Conservation (phyloP, 2,797 vertebrate genomes). For the Agapornis canus region DNA sequence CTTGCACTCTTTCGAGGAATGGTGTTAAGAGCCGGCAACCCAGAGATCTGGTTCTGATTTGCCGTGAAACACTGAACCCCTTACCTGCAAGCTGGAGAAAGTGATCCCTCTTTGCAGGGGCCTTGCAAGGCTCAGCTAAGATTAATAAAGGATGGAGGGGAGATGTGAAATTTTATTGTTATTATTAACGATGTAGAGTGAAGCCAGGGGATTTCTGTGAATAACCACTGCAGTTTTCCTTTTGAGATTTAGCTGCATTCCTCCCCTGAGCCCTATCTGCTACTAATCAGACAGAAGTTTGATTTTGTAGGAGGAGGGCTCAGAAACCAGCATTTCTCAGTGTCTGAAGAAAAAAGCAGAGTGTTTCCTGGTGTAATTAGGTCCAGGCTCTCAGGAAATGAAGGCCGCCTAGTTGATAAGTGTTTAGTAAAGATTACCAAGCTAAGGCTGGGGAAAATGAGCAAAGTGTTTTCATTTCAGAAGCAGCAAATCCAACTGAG, state of each 20-base stretch:
- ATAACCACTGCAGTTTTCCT: background rate
- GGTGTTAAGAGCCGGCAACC: background rate
- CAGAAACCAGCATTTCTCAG: background rate
- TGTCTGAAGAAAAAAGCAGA: background rate
- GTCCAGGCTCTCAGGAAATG: conserved; percentile 67
- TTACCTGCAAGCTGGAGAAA: conserved; percentile 37
- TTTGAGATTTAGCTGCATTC: background rate
- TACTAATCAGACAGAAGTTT: conserved; percentile 5
- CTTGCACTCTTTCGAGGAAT: background rate
- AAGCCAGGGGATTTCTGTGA: background rate
- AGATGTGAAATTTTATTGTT: background rate
- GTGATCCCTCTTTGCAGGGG: conserved; percentile 20
- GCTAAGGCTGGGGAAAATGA: background rate
- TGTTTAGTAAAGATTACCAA: conserved; percentile 51
- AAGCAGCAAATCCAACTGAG: conserved; percentile 46
- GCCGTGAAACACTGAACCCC: background rate
- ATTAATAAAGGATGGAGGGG: background rate
- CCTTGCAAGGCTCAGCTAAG: background rate
- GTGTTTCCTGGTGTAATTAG: conserved; percentile 47
- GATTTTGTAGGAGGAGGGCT: background rate
- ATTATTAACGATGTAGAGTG: background rate
- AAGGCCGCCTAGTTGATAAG: conserved; percentile 59
- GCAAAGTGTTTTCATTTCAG: conserved; percentile 46
- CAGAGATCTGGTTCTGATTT: conserved; percentile 52
- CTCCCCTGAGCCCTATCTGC: background rate